Evolutionary conservation across 2,888 invertebrate genomes (phyloP), one percentile per base, ranked within the genome.

Genomic region (Stenodema calcarata): DNA sequence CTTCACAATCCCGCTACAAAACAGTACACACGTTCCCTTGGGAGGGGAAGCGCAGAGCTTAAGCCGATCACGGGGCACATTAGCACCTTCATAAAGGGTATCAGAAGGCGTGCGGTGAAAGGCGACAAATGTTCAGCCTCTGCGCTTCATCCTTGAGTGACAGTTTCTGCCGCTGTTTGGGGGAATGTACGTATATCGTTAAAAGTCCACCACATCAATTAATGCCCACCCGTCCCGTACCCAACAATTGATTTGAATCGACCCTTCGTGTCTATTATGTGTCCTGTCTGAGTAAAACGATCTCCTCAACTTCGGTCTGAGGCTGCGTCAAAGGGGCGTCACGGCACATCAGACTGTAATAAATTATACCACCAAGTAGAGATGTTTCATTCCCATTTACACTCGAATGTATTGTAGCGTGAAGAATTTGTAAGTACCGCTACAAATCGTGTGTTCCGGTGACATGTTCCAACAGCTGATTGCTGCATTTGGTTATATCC

Each of bases 1-100:
- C 73, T 35, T 73, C 18, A 41, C 30, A 73, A 73, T 73, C 73
- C 73, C 73, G 73, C 73, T 73, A 73, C 73, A 73, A 73, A 73
- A 73, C 73, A 73, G 73, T 73, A 41, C 73, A 30, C 35, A 41
- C 41, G 73, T 23, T 23, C 23, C 23, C 23, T 0, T 7, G 7
- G 35, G 28, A 1, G 35, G 73, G n/a, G 23, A 14, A 27, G 70
- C 23, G 30, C 35, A 4, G 73, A 18, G 35, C 18, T 14, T 73
- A 73, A 73, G 73, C 73, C 73, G 73, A 73, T 73, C 73, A 73
- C 35, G 73, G n/a, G 73, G 11, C 35, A 73, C 73, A 73, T 73
- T 73, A 73, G 73, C 73, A 73, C 73, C 73, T 73, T 73, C 73
- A 41, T 41, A 41, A 73, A 41, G 73, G 73, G 18, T n/a, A 7